Evolutionary conservation across 2,888 invertebrate genomes (phyloP).

Genomic region (Melanostoma mellinum): DNA sequence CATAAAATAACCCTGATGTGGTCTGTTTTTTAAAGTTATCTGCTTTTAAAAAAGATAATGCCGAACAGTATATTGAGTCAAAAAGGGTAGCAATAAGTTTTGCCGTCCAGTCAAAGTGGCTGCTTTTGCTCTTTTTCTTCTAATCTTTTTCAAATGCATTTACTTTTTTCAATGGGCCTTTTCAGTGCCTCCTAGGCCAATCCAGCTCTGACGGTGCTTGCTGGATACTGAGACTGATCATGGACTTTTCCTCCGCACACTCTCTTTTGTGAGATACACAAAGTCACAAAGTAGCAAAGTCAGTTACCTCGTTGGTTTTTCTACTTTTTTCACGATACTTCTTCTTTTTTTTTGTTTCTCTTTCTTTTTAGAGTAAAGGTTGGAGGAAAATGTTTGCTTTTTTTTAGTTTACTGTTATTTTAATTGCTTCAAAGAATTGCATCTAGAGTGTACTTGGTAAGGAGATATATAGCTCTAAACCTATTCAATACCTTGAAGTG

Average conservation of each 20-base stretch:
- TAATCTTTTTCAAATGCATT: too few species aligned
- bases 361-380: constrained; percentile 36
- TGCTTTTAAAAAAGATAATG: too few species aligned
- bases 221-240: constrained; percentile 8
- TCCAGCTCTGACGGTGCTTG: constrained; percentile 18
- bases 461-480: constrained; percentile 28
- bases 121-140: too few species aligned
- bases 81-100: too few species aligned
- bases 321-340: constrained; percentile 15
- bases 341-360: constrained; percentile 29
- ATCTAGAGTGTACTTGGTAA: constrained; percentile 24
- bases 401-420: constrained; percentile 67
- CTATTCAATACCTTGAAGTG: constrained; percentile 48
- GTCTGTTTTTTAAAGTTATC: too few species aligned
- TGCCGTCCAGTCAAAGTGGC: too few species aligned
- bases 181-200: background rate
- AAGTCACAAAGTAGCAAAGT: constrained; percentile 52
- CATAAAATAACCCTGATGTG: too few species aligned
- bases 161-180: too few species aligned
- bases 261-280: constrained; percentile 34
- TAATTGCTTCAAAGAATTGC: constrained; percentile 70
- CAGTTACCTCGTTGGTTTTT: constrained; percentile 64
- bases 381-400: constrained; percentile 57
- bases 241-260: constrained; percentile 28
- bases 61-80: too few species aligned